phyloP scores from a whole-genome alignment of 2,113 vertebrate genomes.

The Petrocephalus microphthalmus region DNA sequence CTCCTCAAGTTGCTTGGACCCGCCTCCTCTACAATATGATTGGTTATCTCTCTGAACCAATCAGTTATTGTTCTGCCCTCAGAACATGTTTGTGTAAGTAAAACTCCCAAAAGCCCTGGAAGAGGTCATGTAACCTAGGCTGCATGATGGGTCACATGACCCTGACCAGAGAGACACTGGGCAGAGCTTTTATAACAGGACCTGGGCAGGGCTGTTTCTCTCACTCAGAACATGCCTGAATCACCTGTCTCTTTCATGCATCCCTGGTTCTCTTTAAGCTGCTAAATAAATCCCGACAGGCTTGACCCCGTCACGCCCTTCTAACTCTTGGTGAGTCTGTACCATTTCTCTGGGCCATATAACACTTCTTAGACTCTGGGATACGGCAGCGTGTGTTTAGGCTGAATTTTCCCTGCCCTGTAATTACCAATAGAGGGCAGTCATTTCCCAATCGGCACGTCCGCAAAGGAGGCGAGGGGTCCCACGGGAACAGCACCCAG shows the following conservation, averaged over 20 bases:
- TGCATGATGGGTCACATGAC: too few relatives aligned
- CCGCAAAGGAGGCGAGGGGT: background rate
- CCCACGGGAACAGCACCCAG: background rate
- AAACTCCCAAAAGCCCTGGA: too few relatives aligned
- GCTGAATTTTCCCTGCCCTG: background rate
- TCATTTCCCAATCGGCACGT: background rate
- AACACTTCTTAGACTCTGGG: background rate
- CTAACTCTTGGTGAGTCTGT: background rate
- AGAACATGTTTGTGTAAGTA: too few relatives aligned
- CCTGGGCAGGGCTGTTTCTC: background rate
- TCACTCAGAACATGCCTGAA: background rate
- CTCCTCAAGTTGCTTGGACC: too few relatives aligned
- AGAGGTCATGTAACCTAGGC: background rate
- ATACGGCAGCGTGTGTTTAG: background rate
- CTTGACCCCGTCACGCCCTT: background rate
- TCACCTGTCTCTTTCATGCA: background rate
- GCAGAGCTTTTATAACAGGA: background rate
- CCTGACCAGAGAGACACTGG: background rate
- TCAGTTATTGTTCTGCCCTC: too few relatives aligned
- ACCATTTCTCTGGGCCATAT: background rate
- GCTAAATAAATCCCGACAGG: background rate
- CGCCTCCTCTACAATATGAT: too few relatives aligned
- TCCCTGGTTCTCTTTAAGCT: background rate
- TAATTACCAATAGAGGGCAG: conserved; percentile 1
- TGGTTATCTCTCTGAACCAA: too few relatives aligned